Base-by-base conservation (phyloP, 2,888 invertebrate genomes). In the Eupithecia inturbata region DNA sequence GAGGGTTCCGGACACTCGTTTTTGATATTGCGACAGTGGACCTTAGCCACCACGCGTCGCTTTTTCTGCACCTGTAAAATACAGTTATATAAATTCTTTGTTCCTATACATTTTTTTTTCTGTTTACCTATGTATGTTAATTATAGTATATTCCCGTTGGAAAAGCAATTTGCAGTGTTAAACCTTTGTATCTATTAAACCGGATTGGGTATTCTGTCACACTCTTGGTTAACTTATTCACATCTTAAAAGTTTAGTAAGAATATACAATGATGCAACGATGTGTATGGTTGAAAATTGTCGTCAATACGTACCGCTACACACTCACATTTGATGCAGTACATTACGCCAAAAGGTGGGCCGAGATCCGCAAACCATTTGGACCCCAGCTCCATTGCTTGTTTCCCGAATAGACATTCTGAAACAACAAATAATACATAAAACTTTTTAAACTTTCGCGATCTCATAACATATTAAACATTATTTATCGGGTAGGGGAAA, bases 321-420 rank as follows among this genome's bases (percentile, higher is more conserved):
- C 99, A 99, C 95, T 98, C 97, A 95, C 99, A 99, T 95, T 97
- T 97, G 95, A 99, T 98, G 96, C 99, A 99, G 94, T 97, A 97
- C 96, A 98, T 97, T 80, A 98, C 96, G 78, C 98, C 99, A 89
- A 98, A 98, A 26, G 99, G 98, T 71, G 98, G 97, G 73, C 98
- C 98, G 81, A 99, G 95, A 90, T 98, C 98, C 69, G 99, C 98
- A 87, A 97, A 97, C 98, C 99, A 99, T 83, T 97, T 96, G 69
- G 98, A 97, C 71, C 98, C 98, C 81, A 99, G 95, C 92, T 98
- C 98, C 84, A 97, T 96, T 70, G 97, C 96, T 91, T 97, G 96
- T 88, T 97, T 97, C 77, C 98, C 99, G 89, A 99, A 97, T 84
- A 97, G 96, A 89, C 99, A 99, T 95, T 99, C 99, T 98, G 96